Base-by-base conservation (phyloP, 2,113 vertebrate species). In the Proterorhinus semilunaris region DNA sequence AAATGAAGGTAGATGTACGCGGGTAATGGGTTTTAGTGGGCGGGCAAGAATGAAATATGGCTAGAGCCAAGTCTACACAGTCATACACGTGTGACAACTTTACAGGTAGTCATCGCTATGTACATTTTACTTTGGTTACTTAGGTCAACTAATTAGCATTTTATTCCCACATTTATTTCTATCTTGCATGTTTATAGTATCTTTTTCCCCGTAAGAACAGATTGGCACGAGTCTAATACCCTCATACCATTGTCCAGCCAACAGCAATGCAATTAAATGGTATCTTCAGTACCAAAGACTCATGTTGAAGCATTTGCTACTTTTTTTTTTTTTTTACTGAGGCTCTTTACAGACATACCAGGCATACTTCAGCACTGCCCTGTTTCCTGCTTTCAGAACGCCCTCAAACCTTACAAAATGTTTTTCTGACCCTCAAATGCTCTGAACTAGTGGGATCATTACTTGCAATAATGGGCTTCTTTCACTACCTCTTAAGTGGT, bases 291-390 rank as follows among this genome's bases (percentile, higher is more conserved):
- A 77, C 59, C 45, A 74, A 17, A 9, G 68, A 86, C 69, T 80
- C 68, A 77, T 71, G 68, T 62, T 45, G 54, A 69, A 74, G 68
- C 67, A 76, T 84, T 82, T 72, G 80, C 62, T 70, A 78, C 52
- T 36, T 48, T 0, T 12, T 72, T 68, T 79, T 21, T 21, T 21
- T 21, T 21, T 78, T 71, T 42, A 58, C 9, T 36, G n/a, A 49
- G 74, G 73, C 70, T 87, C 74, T 74, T 80, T 44, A 49, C 71
- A 79, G 83, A 87, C 86, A 87, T 90, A 86, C 84, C 84, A 72
- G 47, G 16, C 79, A 84, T 84, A 68, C 82, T 76, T 54, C 78
- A 62, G 16, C 50, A 80, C 74, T 78, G 72, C 11, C 57, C 16
- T 5, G n/a, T 75, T 86, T 82, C 72, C 76, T 84, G 62, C 55